Evolutionary conservation across 2,113 vertebrate genomes (phyloP).

Genomic region (Ciconia boyciana): DNA sequence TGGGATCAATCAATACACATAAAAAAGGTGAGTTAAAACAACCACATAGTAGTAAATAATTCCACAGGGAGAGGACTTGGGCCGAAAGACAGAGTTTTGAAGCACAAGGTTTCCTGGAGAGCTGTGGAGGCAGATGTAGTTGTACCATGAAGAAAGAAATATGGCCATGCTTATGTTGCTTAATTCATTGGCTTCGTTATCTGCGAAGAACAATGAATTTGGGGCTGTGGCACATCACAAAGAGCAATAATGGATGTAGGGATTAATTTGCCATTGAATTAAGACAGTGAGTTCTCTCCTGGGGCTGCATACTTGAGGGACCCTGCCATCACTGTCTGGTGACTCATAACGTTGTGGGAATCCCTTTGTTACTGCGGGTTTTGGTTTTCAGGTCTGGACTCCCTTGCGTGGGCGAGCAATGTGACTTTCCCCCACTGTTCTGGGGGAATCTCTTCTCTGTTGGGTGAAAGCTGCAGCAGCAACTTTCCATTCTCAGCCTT

Average conservation of each 20-base stretch:
- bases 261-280: background rate
- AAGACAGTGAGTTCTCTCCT: background rate
- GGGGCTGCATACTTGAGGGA: background rate
- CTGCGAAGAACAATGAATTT: background rate
- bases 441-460: background rate
- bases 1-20: background rate
- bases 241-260: background rate
- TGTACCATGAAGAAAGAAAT: background rate
- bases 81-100: background rate
- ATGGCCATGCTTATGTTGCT: background rate
- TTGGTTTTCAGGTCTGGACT: background rate
- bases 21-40: background rate
- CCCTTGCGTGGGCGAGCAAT: background rate
- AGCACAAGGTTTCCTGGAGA: background rate
- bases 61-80: background rate
- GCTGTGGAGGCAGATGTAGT: background rate
- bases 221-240: background rate
- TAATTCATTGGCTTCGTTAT: background rate
- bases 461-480: background rate
- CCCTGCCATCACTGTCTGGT: background rate
- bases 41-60: background rate
- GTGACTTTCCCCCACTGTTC: background rate
- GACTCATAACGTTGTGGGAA: conserved; percentile 22
- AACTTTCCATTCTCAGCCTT: background rate
- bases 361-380: background rate